Evolutionary conservation across 1,140 invertebrate species (phyloP).

Genomic region (Popillia japonica): DNA sequence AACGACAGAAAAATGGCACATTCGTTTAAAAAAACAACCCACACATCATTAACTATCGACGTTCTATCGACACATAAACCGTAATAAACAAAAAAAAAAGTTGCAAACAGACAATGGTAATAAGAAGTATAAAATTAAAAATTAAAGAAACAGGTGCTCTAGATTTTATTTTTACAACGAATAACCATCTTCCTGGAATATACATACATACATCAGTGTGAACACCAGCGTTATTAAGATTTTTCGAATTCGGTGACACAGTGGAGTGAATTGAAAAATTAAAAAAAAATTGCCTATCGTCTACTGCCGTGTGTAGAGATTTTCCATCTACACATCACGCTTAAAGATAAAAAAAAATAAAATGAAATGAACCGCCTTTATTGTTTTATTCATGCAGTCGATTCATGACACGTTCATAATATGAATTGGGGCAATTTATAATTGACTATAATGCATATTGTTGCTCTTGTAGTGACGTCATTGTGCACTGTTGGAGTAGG

Average conservation of each 20-base stretch:
- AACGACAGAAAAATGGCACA: constrained; percentile 41
- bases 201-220: constrained; percentile 38
- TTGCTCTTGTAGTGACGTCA: neutral
- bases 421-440: neutral
- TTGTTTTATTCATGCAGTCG: neutral
- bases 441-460: neutral
- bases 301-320: constrained; percentile 53
- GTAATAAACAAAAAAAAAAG: constrained; percentile 3
- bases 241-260: constrained; percentile 34
- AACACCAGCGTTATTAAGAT: constrained; percentile 44
- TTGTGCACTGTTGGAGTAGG: neutral
- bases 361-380: constrained; percentile 18
- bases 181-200: constrained; percentile 50
- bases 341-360: constrained; percentile 22
- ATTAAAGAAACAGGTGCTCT: constrained; percentile 52
- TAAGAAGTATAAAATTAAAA: constrained; percentile 28
- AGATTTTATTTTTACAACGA: constrained; percentile 61
- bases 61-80: constrained; percentile 6
- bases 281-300: constrained; percentile 41
- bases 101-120: constrained; percentile 1
- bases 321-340: neutral
- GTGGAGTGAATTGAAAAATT: constrained; percentile 38
- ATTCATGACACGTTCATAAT: neutral
- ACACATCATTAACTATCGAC: constrained; percentile 36
- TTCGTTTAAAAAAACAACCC: constrained; percentile 31